Conservation (phyloP, 2,113 vertebrate genomes). For the Etia nguti region DNA sequence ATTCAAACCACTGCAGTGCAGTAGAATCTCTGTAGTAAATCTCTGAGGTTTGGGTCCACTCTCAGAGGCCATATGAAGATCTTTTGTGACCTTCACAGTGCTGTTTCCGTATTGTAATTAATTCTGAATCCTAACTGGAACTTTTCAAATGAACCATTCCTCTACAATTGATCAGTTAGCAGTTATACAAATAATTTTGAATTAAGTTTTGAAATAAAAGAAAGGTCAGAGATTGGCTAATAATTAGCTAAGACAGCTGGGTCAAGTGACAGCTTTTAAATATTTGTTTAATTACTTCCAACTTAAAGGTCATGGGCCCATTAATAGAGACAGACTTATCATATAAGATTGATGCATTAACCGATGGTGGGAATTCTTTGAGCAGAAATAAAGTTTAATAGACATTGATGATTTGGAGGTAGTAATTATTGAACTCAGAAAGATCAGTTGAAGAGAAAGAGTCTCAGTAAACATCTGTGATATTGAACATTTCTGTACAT, state of each 20-base stretch:
- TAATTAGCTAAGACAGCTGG: neutral
- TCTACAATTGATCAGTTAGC: neutral
- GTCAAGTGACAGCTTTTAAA: neutral
- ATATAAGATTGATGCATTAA: neutral
- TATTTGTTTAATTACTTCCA: neutral
- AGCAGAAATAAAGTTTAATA: neutral
- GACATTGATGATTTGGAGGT: neutral
- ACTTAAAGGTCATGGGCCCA: neutral
- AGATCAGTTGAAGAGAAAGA: neutral
- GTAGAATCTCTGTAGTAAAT: neutral
- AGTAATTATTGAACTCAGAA: neutral
- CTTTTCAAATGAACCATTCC: neutral
- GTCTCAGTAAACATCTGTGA: neutral
- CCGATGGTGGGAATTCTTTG: neutral
- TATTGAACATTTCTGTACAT: neutral
- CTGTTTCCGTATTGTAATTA: neutral
- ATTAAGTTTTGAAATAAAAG: neutral
- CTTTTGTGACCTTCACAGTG: neutral
- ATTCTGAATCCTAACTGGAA: neutral
- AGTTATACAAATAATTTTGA: neutral
- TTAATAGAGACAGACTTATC: neutral
- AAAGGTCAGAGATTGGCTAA: neutral
- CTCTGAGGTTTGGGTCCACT: neutral
- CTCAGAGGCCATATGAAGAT: neutral
- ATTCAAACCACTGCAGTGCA: neutral